A percentile compares a stretch with the other conserved stretches of the same genome.
Conservation (phyloP, 1,140 invertebrate species). For the Pachypsylla venusta region DNA sequence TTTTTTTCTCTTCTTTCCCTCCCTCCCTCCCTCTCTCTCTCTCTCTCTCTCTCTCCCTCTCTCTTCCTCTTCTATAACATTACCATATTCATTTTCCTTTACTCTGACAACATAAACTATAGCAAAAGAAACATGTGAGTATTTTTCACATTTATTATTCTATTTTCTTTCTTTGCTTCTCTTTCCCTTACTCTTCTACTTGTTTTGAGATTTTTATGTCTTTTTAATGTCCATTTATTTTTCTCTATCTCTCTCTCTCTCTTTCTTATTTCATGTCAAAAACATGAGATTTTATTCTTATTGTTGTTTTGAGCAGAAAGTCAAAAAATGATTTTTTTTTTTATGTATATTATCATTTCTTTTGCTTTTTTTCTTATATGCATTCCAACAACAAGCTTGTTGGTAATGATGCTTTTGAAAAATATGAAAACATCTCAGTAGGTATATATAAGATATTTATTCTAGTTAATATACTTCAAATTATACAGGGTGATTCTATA, state of each 20-base stretch:
- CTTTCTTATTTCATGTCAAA: background rate
- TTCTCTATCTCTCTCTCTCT: background rate
- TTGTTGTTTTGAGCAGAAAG: no score
- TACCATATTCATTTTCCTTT: conserved; percentile 9
- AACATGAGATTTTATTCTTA: no score
- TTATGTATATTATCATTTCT: no score
- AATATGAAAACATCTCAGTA: no score
- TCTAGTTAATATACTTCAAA: no score
- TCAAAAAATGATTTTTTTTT: no score
- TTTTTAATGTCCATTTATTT: conserved; percentile 11
- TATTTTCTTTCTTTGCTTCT: conserved; percentile 9
- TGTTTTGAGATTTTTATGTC: conserved; percentile 7
- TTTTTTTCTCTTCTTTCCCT: no score
- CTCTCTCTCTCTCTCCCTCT: background rate
- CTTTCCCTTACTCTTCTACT: background rate
- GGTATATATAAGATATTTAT: no score
- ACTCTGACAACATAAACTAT: conserved; percentile 1
- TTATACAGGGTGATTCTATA: no score
- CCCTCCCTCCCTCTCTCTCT: background rate
- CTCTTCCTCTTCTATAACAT: background rate
- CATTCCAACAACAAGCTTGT: no score
- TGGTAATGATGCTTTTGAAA: no score
- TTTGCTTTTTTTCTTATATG: no score
- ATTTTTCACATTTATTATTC: conserved; percentile 9
- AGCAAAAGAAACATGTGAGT: background rate